These are phyloP conservation scores for Acipenser ruthenus DNA, from an alignment of 2,797 vertebrate species.

Conservation along the genomic window DNA sequence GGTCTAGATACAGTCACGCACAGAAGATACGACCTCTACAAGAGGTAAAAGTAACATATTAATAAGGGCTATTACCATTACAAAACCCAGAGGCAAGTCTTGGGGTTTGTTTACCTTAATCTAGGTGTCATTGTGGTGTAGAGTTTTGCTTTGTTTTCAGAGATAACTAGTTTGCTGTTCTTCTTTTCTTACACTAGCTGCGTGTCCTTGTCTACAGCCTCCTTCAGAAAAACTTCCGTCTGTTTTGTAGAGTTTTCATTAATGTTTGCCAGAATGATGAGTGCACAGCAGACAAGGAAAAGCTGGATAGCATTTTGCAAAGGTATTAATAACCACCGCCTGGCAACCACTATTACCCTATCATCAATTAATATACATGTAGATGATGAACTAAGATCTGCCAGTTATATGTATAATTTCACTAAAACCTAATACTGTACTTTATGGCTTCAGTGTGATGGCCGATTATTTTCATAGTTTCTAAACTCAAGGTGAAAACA, in stretches of 20 bases:
- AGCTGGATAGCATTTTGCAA: constrained; percentile 23
- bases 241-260: constrained; percentile 27
- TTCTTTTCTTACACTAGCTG: constrained; percentile 12
- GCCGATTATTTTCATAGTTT: too few species aligned
- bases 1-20: constrained; percentile 19
- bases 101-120: too few species aligned
- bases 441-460: too few species aligned
- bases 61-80: not conserved
- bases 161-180: constrained; percentile 1
- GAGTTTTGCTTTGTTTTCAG: too few species aligned
- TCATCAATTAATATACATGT: too few species aligned
- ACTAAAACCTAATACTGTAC: too few species aligned
- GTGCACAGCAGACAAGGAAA: constrained; percentile 27
- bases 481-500: too few species aligned
- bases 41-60: constrained; percentile 14
- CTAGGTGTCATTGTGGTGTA: too few species aligned
- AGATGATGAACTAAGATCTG: too few species aligned
- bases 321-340: not conserved
- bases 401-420: too few species aligned
- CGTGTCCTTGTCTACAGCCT: constrained; percentile 18
- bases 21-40: constrained; percentile 17
- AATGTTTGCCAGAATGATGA: constrained; percentile 25
- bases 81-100: too few species aligned
- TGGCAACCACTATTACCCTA: too few species aligned
- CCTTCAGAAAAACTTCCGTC: constrained; percentile 22